Base-by-base conservation (phyloP, 2,113 vertebrate species). In the Sterna hirundo region DNA sequence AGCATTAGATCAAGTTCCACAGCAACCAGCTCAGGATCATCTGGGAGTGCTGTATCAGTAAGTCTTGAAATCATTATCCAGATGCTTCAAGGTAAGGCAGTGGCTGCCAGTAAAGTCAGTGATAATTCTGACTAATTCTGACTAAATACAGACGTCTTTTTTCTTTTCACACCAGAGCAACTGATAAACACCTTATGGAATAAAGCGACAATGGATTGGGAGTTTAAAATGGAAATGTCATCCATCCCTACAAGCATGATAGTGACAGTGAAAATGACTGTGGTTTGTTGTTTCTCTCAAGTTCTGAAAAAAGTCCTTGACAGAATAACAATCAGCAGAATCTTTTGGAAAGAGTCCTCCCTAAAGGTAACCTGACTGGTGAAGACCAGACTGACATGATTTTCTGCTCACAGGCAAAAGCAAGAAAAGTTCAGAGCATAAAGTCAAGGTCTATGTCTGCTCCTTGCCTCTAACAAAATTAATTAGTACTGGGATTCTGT, bases 151-250 rank as follows among this genome's bases (percentile, higher is more conserved):
- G 72, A 42, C 27, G n/a, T 66, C 30, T 86, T 84, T 74, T 88
- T 62, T 58, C n/a, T 78, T 68, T 84, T 88, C n/a, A 47, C 69
- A 86, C 8, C n/a, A 81, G n/a, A 86, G 42, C 13, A 90, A 86
- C 38, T 49, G 47, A 17, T 81, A 91, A 84, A 82, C 57, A 92
- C 77, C 1, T 0, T 75, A 46, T 11, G 38, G 46, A 95, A 91
- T 86, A 89, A 88, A 88, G 38, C 0, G 3, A 75, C 64, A 84
- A 78, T 81, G 75, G 20, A 55, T 1, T 60, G 69, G 26, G 69
- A 92, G 9, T 81, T 94, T 79, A 68, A 95, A 95, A 96, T 90
- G 55, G 66, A 96, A 94, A 96, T 89, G 74, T 90, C 61, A 94
- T 83, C 70, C 21, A 25, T 72, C 36, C 55, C 70, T 85, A 87